These are phyloP conservation scores for Aphelocoma californica DNA, from an alignment of 2,797 vertebrate genomes.

Conservation along the genomic window DNA sequence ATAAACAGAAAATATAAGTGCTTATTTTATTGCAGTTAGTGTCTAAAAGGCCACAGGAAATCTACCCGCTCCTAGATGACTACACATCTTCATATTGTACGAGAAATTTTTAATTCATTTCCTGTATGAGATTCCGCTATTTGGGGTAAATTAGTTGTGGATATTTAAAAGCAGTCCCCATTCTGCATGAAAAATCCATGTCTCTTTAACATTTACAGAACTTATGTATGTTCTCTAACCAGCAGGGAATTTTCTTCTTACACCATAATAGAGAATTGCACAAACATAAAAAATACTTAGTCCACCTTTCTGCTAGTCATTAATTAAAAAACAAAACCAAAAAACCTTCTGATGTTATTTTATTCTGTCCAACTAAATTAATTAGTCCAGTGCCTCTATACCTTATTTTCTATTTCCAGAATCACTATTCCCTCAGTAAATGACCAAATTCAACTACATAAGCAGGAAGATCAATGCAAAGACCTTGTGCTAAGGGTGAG, in stretches of 20 bases:
- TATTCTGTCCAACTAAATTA: not conserved
- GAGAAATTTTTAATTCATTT: not conserved
- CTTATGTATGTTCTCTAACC: not conserved
- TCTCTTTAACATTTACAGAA: not conserved
- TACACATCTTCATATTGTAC: not conserved
- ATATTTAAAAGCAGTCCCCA: not conserved
- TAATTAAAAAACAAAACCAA: not conserved
- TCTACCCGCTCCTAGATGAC: not conserved
- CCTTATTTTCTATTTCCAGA: not conserved
- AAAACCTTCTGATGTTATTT: not conserved
- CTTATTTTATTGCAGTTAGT: not conserved
- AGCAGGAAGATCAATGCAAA: not conserved
- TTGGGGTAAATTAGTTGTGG: not conserved
- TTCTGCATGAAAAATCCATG: not conserved
- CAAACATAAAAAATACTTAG: not conserved
- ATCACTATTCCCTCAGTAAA: not conserved
- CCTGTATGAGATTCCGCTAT: not conserved
- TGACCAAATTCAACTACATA: not conserved
- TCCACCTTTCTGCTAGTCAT: not conserved
- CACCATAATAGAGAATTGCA: not conserved
- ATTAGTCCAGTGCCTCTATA: not conserved
- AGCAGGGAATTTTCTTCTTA: not conserved
- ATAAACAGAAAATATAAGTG: conserved; percentile 11
- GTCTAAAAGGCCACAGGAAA: conserved; percentile 13
- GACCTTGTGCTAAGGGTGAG: not conserved